phyloP scores from a whole-genome alignment of 2,113 vertebrate genomes.

The Sterna hirundo region DNA sequence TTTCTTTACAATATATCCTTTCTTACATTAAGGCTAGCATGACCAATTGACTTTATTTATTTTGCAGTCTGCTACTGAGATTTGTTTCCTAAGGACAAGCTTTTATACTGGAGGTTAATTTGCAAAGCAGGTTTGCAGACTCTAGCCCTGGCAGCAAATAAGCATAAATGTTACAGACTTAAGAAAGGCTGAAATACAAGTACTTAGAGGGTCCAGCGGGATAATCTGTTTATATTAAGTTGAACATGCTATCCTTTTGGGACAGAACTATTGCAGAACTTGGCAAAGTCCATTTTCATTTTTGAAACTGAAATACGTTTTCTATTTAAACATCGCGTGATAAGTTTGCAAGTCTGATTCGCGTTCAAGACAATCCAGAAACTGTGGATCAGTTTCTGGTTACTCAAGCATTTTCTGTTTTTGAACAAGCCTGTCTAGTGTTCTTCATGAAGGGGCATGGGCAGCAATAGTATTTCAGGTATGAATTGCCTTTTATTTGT shows the following conservation, averaged over 20 bases:
- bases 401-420: slow-evolving; percentile 62
- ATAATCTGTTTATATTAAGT: slow-evolving; percentile 78
- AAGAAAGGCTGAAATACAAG: slow-evolving; percentile 69
- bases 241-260: slow-evolving; percentile 76
- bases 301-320: slow-evolving; percentile 71
- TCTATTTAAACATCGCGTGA: slow-evolving; percentile 76
- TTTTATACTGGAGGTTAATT: slow-evolving; percentile 57
- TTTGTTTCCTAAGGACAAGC: slow-evolving; percentile 28
- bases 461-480: slow-evolving; percentile 61
- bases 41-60: slow-evolving; percentile 40
- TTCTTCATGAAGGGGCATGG: slow-evolving; percentile 64
- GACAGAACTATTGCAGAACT: slow-evolving; percentile 71
- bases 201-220: slow-evolving; percentile 65
- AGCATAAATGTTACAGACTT: slow-evolving; percentile 64
- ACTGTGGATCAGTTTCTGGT: slow-evolving; percentile 74
- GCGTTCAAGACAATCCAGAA: slow-evolving; percentile 65
- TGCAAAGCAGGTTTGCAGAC: slow-evolving; percentile 59
- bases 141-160: slow-evolving; percentile 62
- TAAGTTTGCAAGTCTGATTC: slow-evolving; percentile 74
- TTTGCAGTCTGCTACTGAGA: slow-evolving; percentile 55
- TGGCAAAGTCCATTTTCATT: slow-evolving; percentile 70
- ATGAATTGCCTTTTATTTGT: slow-evolving; percentile 69
- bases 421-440: slow-evolving; percentile 67
- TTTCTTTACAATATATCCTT: slow-evolving; percentile 37
- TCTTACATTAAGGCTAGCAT: slow-evolving; percentile 27